Conservation (phyloP, 2,113 vertebrate species). For the Notarius lentiginosus region DNA sequence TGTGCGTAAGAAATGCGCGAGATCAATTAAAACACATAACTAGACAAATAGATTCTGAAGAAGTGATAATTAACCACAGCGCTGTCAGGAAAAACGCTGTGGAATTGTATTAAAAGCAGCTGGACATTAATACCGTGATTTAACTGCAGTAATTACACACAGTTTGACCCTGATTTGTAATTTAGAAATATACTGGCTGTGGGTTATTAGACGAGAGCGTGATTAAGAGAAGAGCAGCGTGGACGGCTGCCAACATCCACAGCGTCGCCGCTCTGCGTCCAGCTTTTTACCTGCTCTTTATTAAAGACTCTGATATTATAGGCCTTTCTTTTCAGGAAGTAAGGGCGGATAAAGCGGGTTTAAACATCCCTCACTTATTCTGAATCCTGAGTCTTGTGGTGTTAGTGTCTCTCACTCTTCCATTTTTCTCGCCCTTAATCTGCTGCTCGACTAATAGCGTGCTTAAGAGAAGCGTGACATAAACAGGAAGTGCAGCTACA, state of each 20-base stretch:
- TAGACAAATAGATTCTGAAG: not conserved
- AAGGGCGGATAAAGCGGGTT: too few species aligned
- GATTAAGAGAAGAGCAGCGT: not conserved
- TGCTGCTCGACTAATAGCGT: too few species aligned
- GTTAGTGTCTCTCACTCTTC: too few species aligned
- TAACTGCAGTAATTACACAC: not conserved
- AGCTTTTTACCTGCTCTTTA: too few species aligned
- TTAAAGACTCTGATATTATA: too few species aligned
- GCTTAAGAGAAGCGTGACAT: not conserved
- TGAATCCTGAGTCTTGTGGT: too few species aligned
- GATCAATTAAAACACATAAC: not conserved
- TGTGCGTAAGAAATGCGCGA: too few species aligned
- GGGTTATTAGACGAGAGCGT: not conserved
- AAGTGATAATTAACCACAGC: not conserved
- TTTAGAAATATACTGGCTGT: not conserved
- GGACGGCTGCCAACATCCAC: not conserved
- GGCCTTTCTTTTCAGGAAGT: not conserved
- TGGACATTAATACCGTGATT: not conserved
- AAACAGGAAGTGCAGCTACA: not conserved
- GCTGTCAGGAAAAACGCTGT: not conserved
- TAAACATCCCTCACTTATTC: too few species aligned
- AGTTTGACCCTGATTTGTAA: not conserved
- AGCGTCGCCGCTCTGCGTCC: too few species aligned
- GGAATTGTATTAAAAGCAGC: not conserved
- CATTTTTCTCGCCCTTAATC: too few species aligned